Conservation (phyloP, 2,888 invertebrate genomes). For the Ditula angustiorana region DNA sequence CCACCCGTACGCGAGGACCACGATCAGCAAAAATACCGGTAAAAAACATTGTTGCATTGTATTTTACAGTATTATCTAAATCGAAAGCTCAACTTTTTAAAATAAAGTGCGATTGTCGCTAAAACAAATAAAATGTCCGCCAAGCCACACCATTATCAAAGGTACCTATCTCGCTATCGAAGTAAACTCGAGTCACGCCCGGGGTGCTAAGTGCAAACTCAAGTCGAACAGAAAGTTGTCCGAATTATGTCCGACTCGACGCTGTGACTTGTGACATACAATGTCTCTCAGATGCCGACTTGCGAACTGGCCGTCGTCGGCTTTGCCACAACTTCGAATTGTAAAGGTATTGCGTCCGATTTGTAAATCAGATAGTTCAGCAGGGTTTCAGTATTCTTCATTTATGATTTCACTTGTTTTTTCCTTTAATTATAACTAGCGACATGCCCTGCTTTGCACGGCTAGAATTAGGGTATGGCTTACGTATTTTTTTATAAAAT, state of each 20-base stretch:
- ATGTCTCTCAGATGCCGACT: constrained; percentile 32
- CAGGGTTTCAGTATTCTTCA: background rate
- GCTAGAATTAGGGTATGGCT: too few relatives aligned
- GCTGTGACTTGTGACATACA: constrained; percentile 28
- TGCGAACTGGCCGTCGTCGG: constrained; percentile 7
- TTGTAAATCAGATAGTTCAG: constrained; percentile 1
- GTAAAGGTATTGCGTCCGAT: background rate
- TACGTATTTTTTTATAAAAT: too few relatives aligned
- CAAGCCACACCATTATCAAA: background rate
- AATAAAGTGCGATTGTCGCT: too few relatives aligned
- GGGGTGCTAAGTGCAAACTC: constrained; percentile 65
- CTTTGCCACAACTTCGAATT: constrained; percentile 10
- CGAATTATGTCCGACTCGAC: constrained; percentile 42
- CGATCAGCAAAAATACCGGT: too few relatives aligned
- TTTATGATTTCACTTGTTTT: background rate
- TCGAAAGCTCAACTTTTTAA: too few relatives aligned
- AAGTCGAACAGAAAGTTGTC: constrained; percentile 57
- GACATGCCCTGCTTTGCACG: too few relatives aligned
- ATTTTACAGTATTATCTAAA: too few relatives aligned
- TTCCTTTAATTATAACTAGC: too few relatives aligned
- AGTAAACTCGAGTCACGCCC: constrained; percentile 18
- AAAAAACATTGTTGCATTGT: too few relatives aligned
- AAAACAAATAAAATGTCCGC: background rate
- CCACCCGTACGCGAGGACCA: too few relatives aligned
- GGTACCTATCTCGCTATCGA: background rate